Evolutionary conservation across 2,888 invertebrate genomes (phyloP).

Genomic region (Zygaena filipendulae): DNA sequence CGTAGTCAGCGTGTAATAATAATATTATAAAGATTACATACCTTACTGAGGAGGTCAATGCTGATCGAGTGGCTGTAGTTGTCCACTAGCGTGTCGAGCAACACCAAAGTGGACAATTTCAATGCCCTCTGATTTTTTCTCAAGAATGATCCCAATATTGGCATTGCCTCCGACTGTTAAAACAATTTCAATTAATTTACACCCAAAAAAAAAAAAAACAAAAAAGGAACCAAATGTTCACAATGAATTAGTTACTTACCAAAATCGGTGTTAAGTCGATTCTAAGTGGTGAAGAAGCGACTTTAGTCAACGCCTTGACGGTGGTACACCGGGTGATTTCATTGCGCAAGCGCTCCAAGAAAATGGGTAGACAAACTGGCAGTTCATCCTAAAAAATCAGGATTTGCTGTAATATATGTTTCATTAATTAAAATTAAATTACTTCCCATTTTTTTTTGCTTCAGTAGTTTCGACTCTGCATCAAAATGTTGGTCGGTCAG

Average conservation of each 20-base stretch:
- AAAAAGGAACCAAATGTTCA: no score
- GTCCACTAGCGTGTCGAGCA: conserved; percentile 90
- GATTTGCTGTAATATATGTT: no score
- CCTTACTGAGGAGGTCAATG: conserved; percentile 79
- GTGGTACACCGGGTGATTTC: conserved; percentile 97
- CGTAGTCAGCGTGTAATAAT: no score
- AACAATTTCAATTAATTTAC: conserved; percentile 20
- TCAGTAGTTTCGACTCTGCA: no score
- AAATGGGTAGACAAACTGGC: conserved; percentile 89
- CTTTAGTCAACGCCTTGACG: conserved; percentile 94
- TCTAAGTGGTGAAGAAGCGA: conserved; percentile 89
- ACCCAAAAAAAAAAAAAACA: not conserved
- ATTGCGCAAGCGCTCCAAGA: conserved; percentile 93
- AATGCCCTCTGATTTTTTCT: conserved; percentile 96
- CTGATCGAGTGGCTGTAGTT: conserved; percentile 81
- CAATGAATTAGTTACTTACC: conserved; percentile 41
- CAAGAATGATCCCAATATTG: conserved; percentile 92
- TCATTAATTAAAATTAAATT: no score
- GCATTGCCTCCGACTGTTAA: conserved; percentile 83
- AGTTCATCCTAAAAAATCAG: conserved; percentile 77
- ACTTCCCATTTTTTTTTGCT: no score
- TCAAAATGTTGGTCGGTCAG: no score
- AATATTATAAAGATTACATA: conserved; percentile 33
- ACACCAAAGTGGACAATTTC: conserved; percentile 88
- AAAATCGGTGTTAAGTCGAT: conserved; percentile 86